phyloP scores from a whole-genome alignment of 2,888 invertebrate species.

The Anoplius nigerrimus region DNA sequence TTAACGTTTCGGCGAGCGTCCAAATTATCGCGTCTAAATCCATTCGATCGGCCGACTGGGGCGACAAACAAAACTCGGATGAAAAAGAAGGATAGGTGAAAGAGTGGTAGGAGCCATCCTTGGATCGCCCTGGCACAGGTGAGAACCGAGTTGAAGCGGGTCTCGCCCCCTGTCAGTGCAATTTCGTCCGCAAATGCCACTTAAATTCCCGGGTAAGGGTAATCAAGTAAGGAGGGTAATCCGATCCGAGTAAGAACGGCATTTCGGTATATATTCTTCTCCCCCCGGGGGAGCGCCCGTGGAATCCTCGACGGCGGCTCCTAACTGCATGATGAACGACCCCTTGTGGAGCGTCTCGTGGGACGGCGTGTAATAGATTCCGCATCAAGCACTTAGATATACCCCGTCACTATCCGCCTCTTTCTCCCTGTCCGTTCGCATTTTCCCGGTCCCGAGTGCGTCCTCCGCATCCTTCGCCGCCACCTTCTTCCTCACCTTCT shows the following conservation, averaged over 20 bases:
- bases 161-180: background rate
- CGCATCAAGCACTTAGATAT: slow-evolving; percentile 46
- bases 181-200: background rate
- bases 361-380: slow-evolving; percentile 48
- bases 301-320: slow-evolving; percentile 29
- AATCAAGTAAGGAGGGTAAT: slow-evolving; percentile 10
- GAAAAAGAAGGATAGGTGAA: no score
- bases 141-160: no score
- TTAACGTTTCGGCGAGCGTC: no score
- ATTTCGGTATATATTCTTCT: slow-evolving; percentile 18
- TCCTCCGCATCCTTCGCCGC: background rate
- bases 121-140: no score
- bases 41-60: no score
- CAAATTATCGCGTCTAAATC: no score
- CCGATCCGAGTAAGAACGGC: slow-evolving; percentile 7
- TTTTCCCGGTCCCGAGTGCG: background rate
- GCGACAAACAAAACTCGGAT: no score
- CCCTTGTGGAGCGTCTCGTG: slow-evolving; percentile 34
- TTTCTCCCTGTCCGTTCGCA: slow-evolving; percentile 6
- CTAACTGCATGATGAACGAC: slow-evolving; percentile 50
- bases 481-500: background rate
- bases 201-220: slow-evolving; percentile 1
- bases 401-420: background rate
- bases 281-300: slow-evolving; percentile 21
- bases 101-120: no score